Evolutionary conservation across 2,888 invertebrate species (phyloP).

Genomic region (Branchellion lobata): DNA sequence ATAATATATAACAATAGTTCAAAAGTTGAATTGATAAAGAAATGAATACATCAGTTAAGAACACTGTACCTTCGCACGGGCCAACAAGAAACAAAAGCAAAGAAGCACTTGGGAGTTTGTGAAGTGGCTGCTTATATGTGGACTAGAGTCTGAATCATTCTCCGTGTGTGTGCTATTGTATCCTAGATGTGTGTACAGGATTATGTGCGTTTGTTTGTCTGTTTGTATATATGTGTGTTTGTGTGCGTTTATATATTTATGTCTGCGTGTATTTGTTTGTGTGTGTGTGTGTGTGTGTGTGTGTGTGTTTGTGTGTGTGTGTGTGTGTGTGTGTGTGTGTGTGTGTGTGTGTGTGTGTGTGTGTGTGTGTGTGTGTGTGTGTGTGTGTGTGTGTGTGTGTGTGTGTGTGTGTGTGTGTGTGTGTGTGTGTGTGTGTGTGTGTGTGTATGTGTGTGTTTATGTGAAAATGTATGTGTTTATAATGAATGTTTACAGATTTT

Average conservation of each 20-base stretch:
- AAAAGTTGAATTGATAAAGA: no score
- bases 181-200: not conserved
- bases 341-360: no score
- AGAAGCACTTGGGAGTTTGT: not conserved
- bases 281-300: constrained; percentile 17
- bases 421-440: no score
- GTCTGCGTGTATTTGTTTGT: constrained; percentile 12
- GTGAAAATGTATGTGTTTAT: no score
- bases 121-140: not conserved
- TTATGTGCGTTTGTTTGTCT: constrained; percentile 27
- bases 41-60: no score
- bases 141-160: not conserved
- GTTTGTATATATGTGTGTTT: constrained; percentile 32
- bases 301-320: not conserved
- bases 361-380: no score
- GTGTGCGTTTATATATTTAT: not conserved
- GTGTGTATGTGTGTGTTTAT: no score
- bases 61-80: not conserved
- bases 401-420: no score
- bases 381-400: no score
- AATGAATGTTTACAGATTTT: no score
- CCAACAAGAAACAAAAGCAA: not conserved
- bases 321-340: not conserved
- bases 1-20: no score
- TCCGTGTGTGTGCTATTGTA: not conserved